Conservation (phyloP, 2,113 vertebrate genomes). For the Phalacrocorax pelagicus region DNA sequence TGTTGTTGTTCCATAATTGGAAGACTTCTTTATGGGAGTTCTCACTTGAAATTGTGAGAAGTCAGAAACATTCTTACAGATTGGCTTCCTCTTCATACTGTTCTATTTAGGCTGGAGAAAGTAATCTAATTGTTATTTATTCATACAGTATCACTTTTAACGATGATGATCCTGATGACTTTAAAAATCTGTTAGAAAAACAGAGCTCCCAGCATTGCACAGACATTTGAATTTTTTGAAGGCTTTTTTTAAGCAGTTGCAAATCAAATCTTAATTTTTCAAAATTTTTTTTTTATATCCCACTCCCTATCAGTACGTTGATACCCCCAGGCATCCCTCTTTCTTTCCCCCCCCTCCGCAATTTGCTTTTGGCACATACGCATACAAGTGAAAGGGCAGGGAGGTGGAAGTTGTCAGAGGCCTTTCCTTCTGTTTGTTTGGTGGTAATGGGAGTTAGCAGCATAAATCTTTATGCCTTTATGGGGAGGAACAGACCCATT, state of each 20-base stretch:
- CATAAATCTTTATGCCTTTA: conserved; percentile 62
- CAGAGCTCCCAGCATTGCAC: conserved; percentile 12
- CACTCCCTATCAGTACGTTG: conserved; percentile 16
- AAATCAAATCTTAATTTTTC: conserved; percentile 5
- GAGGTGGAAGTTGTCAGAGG: conserved; percentile 65
- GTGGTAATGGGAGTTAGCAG: conserved; percentile 62
- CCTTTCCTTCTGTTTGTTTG: conserved; percentile 71
- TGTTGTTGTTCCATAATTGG: neutral
- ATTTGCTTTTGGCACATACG: conserved; percentile 66
- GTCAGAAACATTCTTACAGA: conserved; percentile 15
- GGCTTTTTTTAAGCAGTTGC: conserved; percentile 29
- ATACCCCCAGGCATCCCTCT: neutral
- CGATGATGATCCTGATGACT: conserved; percentile 37
- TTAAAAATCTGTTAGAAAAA: conserved; percentile 49
- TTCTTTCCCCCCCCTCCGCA: neutral
- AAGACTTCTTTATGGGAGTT: conserved; percentile 10
- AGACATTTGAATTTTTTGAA: conserved; percentile 28
- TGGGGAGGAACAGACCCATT: conserved; percentile 55
- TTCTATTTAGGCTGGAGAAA: conserved; percentile 20
- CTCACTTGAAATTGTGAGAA: conserved; percentile 22
- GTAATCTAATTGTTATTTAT: conserved; percentile 30
- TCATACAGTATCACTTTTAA: conserved; percentile 29
- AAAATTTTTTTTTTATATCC: neutral
- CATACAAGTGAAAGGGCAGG: conserved; percentile 58
- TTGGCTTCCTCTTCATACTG: conserved; percentile 34